Percentiles rank a stretch among this genome's conserved stretches.
Evolutionary conservation across 2,113 vertebrate genomes (phyloP).

Genomic region (Mandrillus leucophaeus): DNA sequence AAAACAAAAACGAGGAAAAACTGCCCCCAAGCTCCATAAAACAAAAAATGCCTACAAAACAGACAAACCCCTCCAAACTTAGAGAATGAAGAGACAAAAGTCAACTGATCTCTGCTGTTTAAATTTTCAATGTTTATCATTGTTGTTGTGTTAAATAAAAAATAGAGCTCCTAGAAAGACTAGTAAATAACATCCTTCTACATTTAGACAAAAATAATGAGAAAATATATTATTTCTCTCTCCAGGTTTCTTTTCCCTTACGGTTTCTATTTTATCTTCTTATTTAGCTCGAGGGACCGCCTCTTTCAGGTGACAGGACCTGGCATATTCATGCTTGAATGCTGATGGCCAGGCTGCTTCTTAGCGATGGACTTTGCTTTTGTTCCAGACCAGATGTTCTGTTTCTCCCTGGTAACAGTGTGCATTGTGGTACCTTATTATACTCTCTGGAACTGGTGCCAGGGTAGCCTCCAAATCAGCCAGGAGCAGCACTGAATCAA

Average conservation of each 20-base stretch:
- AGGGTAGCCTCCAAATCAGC: slow-evolving; percentile 80
- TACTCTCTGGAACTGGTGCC: slow-evolving; percentile 83
- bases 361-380: slow-evolving; percentile 78
- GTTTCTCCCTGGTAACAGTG: slow-evolving; percentile 83
- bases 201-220: neutral
- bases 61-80: neutral
- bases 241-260: slow-evolving; percentile 48
- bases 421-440: slow-evolving; percentile 84
- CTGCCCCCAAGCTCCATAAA: neutral
- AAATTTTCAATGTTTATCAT: neutral
- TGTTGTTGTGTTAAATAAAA: neutral
- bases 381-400: slow-evolving; percentile 87
- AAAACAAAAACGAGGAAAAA: neutral
- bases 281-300: slow-evolving; percentile 49
- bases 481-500: slow-evolving; percentile 82
- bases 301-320: slow-evolving; percentile 54
- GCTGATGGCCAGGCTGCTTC: slow-evolving; percentile 67
- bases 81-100: neutral
- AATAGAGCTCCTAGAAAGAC: neutral
- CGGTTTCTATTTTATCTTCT: slow-evolving; percentile 45
- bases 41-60: neutral
- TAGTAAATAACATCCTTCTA: neutral
- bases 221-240: neutral
- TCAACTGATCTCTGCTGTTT: neutral
- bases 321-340: slow-evolving; percentile 56